These are phyloP conservation scores for Porites lobata DNA, from an alignment of 92 coral and sea anemone genomes.

Conservation along the genomic window DNA sequence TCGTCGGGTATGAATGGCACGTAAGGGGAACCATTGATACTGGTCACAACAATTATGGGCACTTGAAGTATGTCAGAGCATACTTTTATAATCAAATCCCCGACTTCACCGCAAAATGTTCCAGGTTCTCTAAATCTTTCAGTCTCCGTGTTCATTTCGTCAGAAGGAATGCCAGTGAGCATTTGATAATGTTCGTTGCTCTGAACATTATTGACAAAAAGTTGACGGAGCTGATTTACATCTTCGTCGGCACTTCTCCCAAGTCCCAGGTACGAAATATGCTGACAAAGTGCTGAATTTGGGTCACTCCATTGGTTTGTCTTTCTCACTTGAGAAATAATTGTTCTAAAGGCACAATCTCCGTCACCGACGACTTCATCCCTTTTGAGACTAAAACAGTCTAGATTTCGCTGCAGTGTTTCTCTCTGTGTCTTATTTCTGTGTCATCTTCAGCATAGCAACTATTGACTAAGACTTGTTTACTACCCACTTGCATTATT, in stretches of 20 bases:
- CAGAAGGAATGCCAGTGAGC: no score
- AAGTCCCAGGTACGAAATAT: not conserved
- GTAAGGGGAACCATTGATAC: not conserved
- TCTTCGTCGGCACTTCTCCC: not conserved
- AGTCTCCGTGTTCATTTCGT: no score
- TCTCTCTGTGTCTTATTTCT: no score
- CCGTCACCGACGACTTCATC: slow-evolving; percentile 31
- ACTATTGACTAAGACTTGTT: not conserved
- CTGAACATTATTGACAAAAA: no score
- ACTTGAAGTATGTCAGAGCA: no score
- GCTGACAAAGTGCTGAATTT: slow-evolving; percentile 33
- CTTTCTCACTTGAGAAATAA: slow-evolving; percentile 15
- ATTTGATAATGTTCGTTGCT: no score
- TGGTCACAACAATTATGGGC: no score
- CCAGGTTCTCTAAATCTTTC: no score
- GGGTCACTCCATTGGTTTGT: slow-evolving; percentile 46
- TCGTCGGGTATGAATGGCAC: slow-evolving; percentile 4
- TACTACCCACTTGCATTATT: slow-evolving; percentile 12
- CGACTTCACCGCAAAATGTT: no score
- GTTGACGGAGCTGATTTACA: no score
- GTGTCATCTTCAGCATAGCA: not conserved
- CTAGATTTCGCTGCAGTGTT: slow-evolving; percentile 12
- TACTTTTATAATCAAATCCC: no score
- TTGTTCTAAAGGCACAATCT: slow-evolving; percentile 28
- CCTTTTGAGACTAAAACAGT: not conserved